Base-by-base conservation (phyloP, 2,113 vertebrate genomes). In the Phoenicopterus ruber region DNA sequence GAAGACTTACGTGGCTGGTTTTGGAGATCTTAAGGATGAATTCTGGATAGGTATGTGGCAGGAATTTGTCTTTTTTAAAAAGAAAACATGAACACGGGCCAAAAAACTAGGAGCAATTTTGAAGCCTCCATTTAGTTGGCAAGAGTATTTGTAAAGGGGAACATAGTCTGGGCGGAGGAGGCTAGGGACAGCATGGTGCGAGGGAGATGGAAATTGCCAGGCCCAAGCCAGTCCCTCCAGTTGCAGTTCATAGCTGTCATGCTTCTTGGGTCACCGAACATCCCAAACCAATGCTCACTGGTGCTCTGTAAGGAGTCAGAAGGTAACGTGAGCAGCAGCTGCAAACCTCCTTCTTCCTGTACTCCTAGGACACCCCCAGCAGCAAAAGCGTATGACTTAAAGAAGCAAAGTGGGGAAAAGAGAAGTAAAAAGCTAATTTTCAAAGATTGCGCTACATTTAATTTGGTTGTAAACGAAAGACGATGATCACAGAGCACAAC, bases 21-120 rank as follows among this genome's bases (percentile, higher is more conserved):
- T 99, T 81, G 99, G 99, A 54, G 98, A 99, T 96, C 98, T 98
- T 95, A 98, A 96, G 8, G 99, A 99, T 89, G 99, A 99, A 97
- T 99, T 99, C 98, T 99, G 99, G 99, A 98, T 99, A 25, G 99
- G 99, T 99, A 98, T 82, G 93, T 34, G 6, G 9, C 66, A 32
- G 71, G 29, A 54, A 13, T 26, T 63, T 26, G 6, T 63, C 26
- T 57, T 65, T 44, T 44, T 28, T 36, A 13, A 59, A 49, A 76
- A 29, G 6, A 42, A 62, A 74, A 18, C 4, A 38, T 0, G 7
- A 84, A 18, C 13, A 34, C 13, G 79, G 1, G 4, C 65, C 44
- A 13, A 5, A 89, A 65, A 24, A 10, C 18, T 36, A 46, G 47
- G 40, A 66, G 22, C 14, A 3, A 13, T 29, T 72, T n/a, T 8